Percentiles rank a stretch among this genome's conserved stretches.
phyloP scores from a whole-genome alignment of 2,113 vertebrate species.

The Vireo altiloquus region DNA sequence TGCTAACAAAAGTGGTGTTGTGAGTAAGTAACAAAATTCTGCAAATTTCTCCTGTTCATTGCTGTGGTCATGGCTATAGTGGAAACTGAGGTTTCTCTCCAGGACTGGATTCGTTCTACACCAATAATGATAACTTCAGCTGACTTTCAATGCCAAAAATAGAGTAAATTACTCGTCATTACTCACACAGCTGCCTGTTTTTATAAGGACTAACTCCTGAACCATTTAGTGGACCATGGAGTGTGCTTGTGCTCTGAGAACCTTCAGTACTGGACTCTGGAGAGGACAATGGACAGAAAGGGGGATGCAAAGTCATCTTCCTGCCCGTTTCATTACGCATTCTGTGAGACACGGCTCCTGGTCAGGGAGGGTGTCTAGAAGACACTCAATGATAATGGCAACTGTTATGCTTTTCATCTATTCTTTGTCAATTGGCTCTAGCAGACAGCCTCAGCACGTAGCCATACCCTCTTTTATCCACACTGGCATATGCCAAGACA shows the following conservation, averaged over 20 bases:
- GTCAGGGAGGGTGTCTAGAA: not conserved
- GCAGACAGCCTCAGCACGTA: not conserved
- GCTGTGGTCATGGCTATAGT: not conserved
- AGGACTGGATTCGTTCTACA: not conserved
- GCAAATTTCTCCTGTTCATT: not conserved
- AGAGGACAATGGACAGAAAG: not conserved
- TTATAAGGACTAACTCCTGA: not conserved
- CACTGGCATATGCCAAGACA: conserved; percentile 63
- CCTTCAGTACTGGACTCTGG: not conserved
- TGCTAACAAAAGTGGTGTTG: not conserved
- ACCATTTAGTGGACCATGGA: not conserved
- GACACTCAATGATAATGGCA: not conserved
- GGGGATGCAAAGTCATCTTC: not conserved
- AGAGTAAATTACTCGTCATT: not conserved
- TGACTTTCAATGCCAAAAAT: not conserved
- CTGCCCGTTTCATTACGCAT: not conserved
- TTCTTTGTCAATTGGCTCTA: not conserved
- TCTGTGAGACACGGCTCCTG: not conserved
- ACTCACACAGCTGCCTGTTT: not conserved
- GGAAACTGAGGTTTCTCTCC: not conserved
- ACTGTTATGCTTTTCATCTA: not conserved
- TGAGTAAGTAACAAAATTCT: not conserved
- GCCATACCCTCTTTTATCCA: conserved; percentile 28
- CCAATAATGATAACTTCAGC: not conserved
- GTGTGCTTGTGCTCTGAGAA: not conserved